Conservation (phyloP, 2,888 invertebrate species). For the Tenthredo scrophulariae region DNA sequence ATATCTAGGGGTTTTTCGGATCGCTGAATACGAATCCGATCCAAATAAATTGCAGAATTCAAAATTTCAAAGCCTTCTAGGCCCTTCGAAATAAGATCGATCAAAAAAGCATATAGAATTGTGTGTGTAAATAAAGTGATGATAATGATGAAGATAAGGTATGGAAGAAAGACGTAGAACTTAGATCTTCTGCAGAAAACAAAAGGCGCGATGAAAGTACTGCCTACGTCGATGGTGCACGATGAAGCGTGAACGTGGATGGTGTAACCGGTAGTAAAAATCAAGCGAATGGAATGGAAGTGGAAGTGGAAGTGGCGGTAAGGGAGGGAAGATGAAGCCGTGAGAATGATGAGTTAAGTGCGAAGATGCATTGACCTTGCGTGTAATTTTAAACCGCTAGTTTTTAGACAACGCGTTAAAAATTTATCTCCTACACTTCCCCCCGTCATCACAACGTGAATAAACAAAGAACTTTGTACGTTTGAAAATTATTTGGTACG, state of each 20-base stretch:
- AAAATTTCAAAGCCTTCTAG: neutral
- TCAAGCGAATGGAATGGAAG: slow-evolving; percentile 31
- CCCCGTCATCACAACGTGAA: neutral
- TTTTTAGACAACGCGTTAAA: slow-evolving; percentile 24
- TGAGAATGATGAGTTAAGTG: slow-evolving; percentile 33
- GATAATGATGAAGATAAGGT: neutral
- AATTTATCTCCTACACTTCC: neutral
- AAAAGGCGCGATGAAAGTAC: neutral
- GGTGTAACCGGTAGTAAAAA: slow-evolving; percentile 47
- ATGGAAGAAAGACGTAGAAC: neutral
- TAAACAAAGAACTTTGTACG: neutral
- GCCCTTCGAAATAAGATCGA: neutral
- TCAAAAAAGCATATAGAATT: neutral
- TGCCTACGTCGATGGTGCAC: slow-evolving; percentile 14
- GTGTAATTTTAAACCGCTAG: slow-evolving; percentile 61
- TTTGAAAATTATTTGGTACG: too few relatives aligned
- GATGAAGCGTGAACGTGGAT: slow-evolving; percentile 32
- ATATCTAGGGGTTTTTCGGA: neutral
- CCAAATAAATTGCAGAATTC: neutral
- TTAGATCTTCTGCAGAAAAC: neutral
- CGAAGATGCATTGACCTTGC: slow-evolving; percentile 59
- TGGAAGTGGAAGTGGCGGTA: neutral
- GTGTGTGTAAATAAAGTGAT: neutral
- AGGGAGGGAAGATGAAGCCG: slow-evolving; percentile 5
- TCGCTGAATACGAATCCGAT: neutral